Conservation (phyloP, 2,888 invertebrate genomes). For the Philereme transversata region DNA sequence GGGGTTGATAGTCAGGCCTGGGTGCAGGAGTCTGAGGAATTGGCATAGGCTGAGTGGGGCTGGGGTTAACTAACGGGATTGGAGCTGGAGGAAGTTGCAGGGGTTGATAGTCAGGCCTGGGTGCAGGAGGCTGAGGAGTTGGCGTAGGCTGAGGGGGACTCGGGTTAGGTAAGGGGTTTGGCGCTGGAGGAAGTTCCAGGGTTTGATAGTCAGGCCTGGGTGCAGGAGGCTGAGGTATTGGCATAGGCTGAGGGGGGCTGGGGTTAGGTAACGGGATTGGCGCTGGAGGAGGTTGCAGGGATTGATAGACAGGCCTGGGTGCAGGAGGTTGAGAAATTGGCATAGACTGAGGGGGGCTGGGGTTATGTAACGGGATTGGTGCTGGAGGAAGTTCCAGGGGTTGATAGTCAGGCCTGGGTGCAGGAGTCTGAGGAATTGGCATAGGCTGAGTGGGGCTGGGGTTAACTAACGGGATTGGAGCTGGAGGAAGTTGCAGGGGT, state of each 20-base stretch:
- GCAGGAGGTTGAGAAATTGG: not conserved
- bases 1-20: slow-evolving; percentile 4
- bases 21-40: not conserved
- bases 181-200: not conserved
- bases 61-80: not conserved
- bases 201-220: slow-evolving; percentile 2
- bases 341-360: not conserved
- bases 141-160: not conserved
- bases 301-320: not conserved
- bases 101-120: slow-evolving; percentile 4
- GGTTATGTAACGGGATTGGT: not conserved
- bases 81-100: not conserved
- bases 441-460: slow-evolving; percentile 3
- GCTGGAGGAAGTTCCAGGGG: too few species aligned
- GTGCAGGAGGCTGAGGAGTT: not conserved
- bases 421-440: not conserved
- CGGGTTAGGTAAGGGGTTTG: not conserved
- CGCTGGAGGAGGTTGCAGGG: too few species aligned
- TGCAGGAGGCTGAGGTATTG: not conserved
- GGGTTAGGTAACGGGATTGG: not conserved
- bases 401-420: not conserved
- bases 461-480: not conserved
- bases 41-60: not conserved
- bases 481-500: slow-evolving; percentile 9
- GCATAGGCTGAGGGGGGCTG: not conserved